These are phyloP conservation scores for Sepiola atlantica DNA, from an alignment of 2,888 invertebrate genomes.

Conservation along the genomic window DNA sequence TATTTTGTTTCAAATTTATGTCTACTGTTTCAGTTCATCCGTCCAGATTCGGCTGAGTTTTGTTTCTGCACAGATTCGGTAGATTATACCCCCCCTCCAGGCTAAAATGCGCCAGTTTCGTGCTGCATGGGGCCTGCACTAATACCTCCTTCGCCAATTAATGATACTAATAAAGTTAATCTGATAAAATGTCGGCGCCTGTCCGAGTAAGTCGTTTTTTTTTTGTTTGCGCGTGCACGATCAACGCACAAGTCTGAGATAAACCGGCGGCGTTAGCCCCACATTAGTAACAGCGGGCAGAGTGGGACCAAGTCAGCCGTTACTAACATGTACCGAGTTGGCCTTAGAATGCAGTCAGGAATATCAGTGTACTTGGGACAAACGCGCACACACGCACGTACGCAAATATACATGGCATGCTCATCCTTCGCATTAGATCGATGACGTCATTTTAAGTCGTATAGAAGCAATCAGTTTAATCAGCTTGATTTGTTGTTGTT, in stretches of 20 bases:
- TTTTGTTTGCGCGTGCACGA: no score
- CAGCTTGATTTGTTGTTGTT: not conserved
- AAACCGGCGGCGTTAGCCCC: not conserved
- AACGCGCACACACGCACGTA: not conserved
- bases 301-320: not conserved
- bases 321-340: not conserved
- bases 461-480: not conserved
- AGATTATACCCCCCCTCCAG: not conserved
- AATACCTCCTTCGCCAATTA: not conserved
- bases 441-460: not conserved
- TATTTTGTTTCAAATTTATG: not conserved
- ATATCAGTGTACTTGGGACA: not conserved
- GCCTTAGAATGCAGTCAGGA: not conserved
- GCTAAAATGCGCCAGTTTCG: not conserved
- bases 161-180: not conserved
- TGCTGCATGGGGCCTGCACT: not conserved
- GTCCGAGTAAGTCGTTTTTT: not conserved
- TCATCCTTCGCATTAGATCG: not conserved
- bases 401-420: not conserved
- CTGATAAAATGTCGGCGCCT: not conserved
- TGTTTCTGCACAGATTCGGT: not conserved
- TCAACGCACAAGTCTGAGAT: not conserved
- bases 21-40: not conserved
- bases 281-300: not conserved
- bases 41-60: not conserved